Base-by-base conservation (phyloP, 2,888 invertebrate genomes). In the Ichneumon xanthorius region DNA sequence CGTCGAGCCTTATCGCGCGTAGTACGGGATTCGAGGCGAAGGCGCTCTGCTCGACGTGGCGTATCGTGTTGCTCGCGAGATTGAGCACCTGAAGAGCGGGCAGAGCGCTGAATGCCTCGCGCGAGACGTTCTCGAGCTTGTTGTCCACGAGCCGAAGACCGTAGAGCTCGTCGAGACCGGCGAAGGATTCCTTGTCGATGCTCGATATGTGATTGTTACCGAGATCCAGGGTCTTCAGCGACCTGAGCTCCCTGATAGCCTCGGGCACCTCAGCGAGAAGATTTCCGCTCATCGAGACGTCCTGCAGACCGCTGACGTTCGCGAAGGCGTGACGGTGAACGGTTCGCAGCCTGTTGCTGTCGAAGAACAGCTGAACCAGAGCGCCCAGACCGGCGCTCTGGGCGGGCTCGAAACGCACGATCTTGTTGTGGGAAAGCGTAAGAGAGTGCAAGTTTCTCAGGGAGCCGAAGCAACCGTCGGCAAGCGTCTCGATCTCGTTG, bases 61-160 rank as follows among this genome's bases (percentile, higher is more conserved):
- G 95, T 90, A 97, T 96, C 92, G 96, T 96, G 94, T 98, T 98
- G 90, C 96, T 96, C 81, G 97, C 97, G 87, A 98, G 95, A 94
- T 98, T 97, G 90, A 98, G 94, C 91, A 97, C 97, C 94, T 97
- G 96, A 85, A 98, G 94, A 16, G 96, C 96, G 9, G 96, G 96
- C 87, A 97, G 93, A 26, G 96, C 95, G 55, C 95, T 95, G 93
- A 97, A 97, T 87, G 96, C 96, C 90, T 96, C 97, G 92, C 96
- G 96, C 78, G 96, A 96, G 92, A 97, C 96, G 94, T 96, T 97
- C 92, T 96, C 96, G 87, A 97, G 96, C 93, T 96, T 96, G 94
- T 98, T 98, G 92, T 97, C 97, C 72, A 97, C 97, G 78, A 98
- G 94, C 70, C 97, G 95, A 81, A 98, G 94, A 19, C 97, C 97